Conservation (phyloP, 2,113 vertebrate genomes). For the Guaruba guarouba region DNA sequence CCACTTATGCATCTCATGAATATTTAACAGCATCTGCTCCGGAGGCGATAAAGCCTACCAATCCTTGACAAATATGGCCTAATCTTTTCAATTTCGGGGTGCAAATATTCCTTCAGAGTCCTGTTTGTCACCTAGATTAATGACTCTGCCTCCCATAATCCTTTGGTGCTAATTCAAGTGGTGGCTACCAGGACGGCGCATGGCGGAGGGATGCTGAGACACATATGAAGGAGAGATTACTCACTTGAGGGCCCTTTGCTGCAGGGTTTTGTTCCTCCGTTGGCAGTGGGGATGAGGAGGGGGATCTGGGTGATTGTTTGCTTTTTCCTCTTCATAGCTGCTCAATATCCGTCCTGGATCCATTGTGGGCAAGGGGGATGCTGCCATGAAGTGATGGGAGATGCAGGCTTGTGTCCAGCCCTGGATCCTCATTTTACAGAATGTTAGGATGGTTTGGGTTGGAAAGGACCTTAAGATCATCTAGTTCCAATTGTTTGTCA, state of each 20-base stretch:
- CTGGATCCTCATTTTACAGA: background rate
- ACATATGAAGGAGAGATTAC: slow-evolving; percentile 86
- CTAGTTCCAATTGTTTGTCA: background rate
- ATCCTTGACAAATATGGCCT: slow-evolving; percentile 99
- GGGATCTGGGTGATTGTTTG: background rate
- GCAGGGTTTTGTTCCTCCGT: background rate
- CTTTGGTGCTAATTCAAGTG: slow-evolving; percentile 99
- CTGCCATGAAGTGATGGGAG: accelerated
- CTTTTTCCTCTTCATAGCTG: background rate
- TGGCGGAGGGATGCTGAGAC: slow-evolving; percentile 81
- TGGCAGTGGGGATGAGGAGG: background rate
- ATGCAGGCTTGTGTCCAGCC: accelerated
- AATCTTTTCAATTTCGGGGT: slow-evolving; percentile 99
- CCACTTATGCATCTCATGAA: slow-evolving; percentile 91
- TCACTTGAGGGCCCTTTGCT: slow-evolving; percentile 60
- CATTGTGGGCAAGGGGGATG: accelerated
- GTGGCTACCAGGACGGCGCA: slow-evolving; percentile 83
- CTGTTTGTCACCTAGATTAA: slow-evolving; percentile 99
- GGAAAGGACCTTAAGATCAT: background rate
- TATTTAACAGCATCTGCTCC: slow-evolving; percentile 99
- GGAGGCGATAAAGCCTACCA: slow-evolving; percentile 90
- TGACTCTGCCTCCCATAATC: slow-evolving; percentile 97
- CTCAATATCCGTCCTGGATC: background rate
- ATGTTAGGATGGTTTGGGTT: background rate
- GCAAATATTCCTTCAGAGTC: slow-evolving; percentile 99